A percentile compares a stretch with the other conserved stretches of the same genome.
These are phyloP conservation scores for Orchesellides sinensis DNA, from an alignment of 2,888 invertebrate species.

Conservation along the genomic window DNA sequence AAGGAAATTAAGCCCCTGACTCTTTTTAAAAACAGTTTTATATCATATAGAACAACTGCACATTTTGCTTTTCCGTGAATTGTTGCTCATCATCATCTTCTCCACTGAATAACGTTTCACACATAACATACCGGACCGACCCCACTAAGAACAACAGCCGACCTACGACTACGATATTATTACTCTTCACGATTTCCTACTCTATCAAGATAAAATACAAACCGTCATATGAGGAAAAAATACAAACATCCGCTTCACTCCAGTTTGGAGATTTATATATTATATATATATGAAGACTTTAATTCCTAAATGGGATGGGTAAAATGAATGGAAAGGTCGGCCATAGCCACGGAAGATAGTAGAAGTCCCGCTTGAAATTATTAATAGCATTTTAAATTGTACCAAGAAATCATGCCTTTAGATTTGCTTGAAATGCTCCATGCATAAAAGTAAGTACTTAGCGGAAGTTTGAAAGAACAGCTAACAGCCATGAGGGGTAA, in stretches of 20 bases:
- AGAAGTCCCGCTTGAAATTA: no score
- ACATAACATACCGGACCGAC: not conserved
- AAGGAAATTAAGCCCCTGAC: not conserved
- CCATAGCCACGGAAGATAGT: no score
- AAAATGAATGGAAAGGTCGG: no score
- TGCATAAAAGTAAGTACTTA: not conserved
- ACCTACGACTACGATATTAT: conserved; percentile 53
- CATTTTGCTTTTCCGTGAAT: conserved; percentile 52
- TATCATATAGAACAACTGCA: conserved; percentile 10
- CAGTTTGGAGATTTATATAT: not conserved
- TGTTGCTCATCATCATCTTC: conserved; percentile 29
- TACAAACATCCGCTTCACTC: conserved; percentile 37
- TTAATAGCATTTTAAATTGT: no score
- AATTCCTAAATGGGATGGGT: no score
- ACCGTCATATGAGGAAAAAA: conserved; percentile 11
- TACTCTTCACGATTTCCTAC: conserved; percentile 19
- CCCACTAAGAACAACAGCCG: not conserved
- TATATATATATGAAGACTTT: conserved; percentile 5
- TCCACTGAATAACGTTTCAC: not conserved
- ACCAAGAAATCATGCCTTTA: not conserved
- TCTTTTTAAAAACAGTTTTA: not conserved
- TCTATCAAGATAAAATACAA: conserved; percentile 46
- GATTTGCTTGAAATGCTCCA: not conserved
- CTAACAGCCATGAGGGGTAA: no score
- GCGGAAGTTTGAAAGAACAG: not conserved